Base-by-base conservation (phyloP, 2,113 vertebrate genomes). In the Callaeas wilsoni region DNA sequence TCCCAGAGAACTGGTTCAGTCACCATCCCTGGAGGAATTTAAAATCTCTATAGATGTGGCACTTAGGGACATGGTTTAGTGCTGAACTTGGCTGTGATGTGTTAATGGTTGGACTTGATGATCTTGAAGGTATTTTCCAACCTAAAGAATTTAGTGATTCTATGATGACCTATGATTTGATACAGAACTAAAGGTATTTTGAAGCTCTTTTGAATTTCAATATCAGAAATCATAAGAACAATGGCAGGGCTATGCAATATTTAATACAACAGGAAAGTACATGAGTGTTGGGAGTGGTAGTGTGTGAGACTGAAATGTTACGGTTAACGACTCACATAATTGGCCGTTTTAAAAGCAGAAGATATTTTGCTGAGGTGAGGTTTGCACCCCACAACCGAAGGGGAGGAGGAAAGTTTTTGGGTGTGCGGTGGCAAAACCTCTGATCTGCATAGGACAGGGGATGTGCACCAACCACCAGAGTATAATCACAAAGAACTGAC, bases 381-480 rank as follows among this genome's bases (percentile, higher is more conserved):
- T 67, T 67, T 49, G 35, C 25, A 42, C 26, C 8, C 32, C 13
- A 20, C 25, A 50, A 3, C 13, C 0, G 0, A 42, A 49, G 8
- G 6, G 25, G 10, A 41, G 13, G 23, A 74, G 19, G 3, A 35
- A 5, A 4, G 13, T 2, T 41, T 85, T 85, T 10, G n/a, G 3
- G 8, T 30, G 25, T 25, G 19, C 19, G 10, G 25, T 41, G 27
- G 27, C 4, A 16, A 73, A 55, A 63, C 17, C 14, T 19, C 68
- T 44, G 30, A 41, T 41, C 35, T 30, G 20, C 30, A 29, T 20
- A 57, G 35, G 33, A 35, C 9, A 42, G 16, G 22, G 37, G 7
- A 13, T 42, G 7, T 26, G 17, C 18, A 37, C 21, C 5, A 32
- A 68, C 7, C 37, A 22, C 26, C 14, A 17, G 32, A 42, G 27